Percentiles rank a stretch among this genome's conserved stretches.
These are phyloP conservation scores for Alloplasta piceator DNA, from an alignment of 2,888 invertebrate genomes.

Conservation along the genomic window DNA sequence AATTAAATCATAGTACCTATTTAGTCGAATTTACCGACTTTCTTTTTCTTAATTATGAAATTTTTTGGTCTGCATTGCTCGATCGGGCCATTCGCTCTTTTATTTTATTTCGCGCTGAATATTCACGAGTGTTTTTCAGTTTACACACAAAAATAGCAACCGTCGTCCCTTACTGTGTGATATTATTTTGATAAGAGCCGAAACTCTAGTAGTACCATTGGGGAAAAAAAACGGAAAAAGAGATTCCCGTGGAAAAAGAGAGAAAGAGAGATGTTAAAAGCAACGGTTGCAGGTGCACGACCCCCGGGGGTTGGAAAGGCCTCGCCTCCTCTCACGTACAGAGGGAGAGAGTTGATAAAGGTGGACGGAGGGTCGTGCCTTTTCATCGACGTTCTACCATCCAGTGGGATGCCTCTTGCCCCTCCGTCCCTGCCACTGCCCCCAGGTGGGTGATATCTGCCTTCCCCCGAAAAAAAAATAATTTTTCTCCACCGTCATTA, in stretches of 20 bases:
- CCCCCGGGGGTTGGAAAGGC: constrained; percentile 82
- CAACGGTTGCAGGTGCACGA: constrained; percentile 82
- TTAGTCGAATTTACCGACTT: no score
- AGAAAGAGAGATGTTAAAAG: constrained; percentile 76
- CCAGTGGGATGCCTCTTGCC: constrained; percentile 80
- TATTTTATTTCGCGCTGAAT: constrained; percentile 49
- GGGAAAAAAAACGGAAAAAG: constrained; percentile 23
- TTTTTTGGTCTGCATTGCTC: no score
- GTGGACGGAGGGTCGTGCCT: constrained; percentile 85
- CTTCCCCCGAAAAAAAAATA: constrained; percentile 58
- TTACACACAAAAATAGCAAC: constrained; percentile 26
- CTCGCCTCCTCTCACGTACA: constrained; percentile 81
- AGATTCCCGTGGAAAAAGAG: constrained; percentile 19
- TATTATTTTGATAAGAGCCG: constrained; percentile 1
- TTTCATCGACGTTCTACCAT: constrained; percentile 86
- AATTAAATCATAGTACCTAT: no score
- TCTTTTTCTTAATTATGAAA: no score
- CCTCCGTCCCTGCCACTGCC: constrained; percentile 82
- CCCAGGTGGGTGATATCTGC: constrained; percentile 81
- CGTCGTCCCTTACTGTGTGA: constrained; percentile 8
- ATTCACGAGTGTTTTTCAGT: constrained; percentile 57
- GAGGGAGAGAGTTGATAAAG: constrained; percentile 83
- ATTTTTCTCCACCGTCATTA: constrained; percentile 14
- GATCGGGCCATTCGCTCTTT: constrained; percentile 46
- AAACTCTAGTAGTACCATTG: not conserved